These are phyloP conservation scores for Hermetia illucens DNA, from an alignment of 1,140 invertebrate genomes.

Conservation along the genomic window DNA sequence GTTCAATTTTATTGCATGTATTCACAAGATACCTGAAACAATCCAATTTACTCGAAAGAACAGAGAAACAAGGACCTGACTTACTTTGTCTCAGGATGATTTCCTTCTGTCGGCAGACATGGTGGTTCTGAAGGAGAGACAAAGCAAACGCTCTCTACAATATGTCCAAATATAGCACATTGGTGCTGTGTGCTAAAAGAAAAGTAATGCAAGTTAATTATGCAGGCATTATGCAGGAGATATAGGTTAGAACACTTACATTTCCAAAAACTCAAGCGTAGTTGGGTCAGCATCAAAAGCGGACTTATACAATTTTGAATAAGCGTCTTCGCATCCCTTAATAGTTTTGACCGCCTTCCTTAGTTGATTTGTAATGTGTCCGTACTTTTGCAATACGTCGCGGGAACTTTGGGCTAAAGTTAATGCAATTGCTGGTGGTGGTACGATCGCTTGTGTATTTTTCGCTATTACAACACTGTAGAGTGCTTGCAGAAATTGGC, in stretches of 20 bases:
- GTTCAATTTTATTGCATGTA: background rate
- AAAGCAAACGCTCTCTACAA: conserved; percentile 27
- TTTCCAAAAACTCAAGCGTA: conserved; percentile 65
- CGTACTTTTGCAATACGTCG: conserved; percentile 70
- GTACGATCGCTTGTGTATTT: conserved; percentile 72
- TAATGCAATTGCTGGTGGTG: conserved; percentile 80
- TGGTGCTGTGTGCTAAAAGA: conserved; percentile 16
- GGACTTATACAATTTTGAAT: conserved; percentile 73
- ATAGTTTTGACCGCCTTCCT: conserved; percentile 48
- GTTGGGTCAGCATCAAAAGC: conserved; percentile 86
- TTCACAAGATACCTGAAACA: conserved; percentile 1
- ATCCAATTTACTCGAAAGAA: conserved; percentile 18
- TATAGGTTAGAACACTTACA: conserved; percentile 27
- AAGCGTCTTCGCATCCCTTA: conserved; percentile 56
- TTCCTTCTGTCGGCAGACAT: conserved; percentile 18
- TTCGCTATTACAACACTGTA: conserved; percentile 62
- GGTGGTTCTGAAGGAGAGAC: conserved; percentile 25
- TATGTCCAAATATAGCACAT: conserved; percentile 23
- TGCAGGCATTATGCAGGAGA: background rate
- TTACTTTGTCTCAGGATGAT: conserved; percentile 25
- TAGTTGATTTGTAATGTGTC: conserved; percentile 64
- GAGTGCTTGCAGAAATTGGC: conserved; percentile 62
- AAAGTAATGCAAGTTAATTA: background rate
- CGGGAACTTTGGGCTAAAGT: conserved; percentile 61
- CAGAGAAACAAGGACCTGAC: conserved; percentile 19